Evolutionary conservation across 2,888 invertebrate genomes (phyloP).

Genomic region (Cephalotes varians): DNA sequence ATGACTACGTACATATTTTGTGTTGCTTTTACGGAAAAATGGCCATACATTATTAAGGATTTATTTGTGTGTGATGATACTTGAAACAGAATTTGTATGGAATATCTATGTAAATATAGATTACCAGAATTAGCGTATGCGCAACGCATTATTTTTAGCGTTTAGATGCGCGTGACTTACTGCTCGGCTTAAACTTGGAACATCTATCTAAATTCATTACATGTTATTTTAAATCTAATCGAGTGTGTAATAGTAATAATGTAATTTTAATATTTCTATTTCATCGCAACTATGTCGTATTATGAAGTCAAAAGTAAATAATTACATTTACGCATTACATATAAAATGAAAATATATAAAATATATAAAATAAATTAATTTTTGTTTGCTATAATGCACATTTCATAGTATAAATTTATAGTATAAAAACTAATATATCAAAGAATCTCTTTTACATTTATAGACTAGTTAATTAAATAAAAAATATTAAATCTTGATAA

Average conservation of each 20-base stretch:
- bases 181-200: slow-evolving; percentile 60
- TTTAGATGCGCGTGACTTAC: slow-evolving; percentile 51
- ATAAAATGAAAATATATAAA: no score
- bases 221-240: slow-evolving; percentile 4
- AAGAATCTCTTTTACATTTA: neutral
- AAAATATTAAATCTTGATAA: neutral
- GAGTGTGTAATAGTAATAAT: neutral
- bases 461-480: neutral
- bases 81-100: slow-evolving; percentile 56
- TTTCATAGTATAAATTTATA: neutral
- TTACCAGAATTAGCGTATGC: slow-evolving; percentile 66
- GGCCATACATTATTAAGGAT: neutral
- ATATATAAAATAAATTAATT: neutral
- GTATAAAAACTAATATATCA: no score
- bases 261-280: slow-evolving; percentile 1
- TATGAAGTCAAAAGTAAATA: neutral
- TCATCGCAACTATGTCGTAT: neutral
- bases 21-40: slow-evolving; percentile 9
- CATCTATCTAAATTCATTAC: slow-evolving; percentile 54
- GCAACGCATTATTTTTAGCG: slow-evolving; percentile 73
- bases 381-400: neutral
- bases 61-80: slow-evolving; percentile 35
- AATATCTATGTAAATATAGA: slow-evolving; percentile 67
- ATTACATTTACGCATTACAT: neutral
- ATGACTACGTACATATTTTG: slow-evolving; percentile 23